Percentiles rank a stretch among this genome's conserved stretches.
Evolutionary conservation across 2,797 vertebrate genomes (phyloP).

Genomic region (Otus scops): DNA sequence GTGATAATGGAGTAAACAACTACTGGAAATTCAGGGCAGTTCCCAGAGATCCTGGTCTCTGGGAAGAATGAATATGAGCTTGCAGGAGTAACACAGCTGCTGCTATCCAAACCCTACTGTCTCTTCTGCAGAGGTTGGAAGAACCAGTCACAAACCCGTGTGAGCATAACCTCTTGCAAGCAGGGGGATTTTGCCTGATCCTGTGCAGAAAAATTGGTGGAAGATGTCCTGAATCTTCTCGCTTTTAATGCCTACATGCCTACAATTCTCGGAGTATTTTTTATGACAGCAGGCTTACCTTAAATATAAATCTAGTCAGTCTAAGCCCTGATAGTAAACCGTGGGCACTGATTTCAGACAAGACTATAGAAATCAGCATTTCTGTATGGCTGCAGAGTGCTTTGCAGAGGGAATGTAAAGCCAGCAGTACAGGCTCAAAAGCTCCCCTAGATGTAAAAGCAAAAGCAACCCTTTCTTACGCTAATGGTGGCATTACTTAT

Average conservation of each 20-base stretch:
- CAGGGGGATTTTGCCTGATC: not conserved
- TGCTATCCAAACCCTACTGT: not conserved
- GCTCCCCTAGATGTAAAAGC: not conserved
- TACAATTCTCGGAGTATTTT: not conserved
- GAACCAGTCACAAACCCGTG: not conserved
- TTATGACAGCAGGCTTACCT: not conserved
- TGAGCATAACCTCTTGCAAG: not conserved
- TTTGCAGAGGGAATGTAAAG: not conserved
- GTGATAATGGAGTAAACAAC: slow-evolving; percentile 10
- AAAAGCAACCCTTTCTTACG: not conserved
- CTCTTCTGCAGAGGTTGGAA: not conserved
- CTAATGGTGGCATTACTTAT: not conserved
- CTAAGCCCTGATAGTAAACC: not conserved
- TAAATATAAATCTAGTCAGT: not conserved
- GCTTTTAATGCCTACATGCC: not conserved
- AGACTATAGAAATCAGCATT: not conserved
- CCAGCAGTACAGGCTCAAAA: not conserved
- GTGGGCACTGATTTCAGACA: not conserved
- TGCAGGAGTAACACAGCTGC: not conserved
- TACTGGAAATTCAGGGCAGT: slow-evolving; percentile 37
- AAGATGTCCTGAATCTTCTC: not conserved
- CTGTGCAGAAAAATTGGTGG: not conserved
- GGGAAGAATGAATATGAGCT: not conserved
- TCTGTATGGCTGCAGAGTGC: not conserved
- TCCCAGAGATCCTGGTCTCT: not conserved